These are phyloP conservation scores for Macrophya alboannulata DNA, from an alignment of 2,888 invertebrate genomes.

Conservation along the genomic window DNA sequence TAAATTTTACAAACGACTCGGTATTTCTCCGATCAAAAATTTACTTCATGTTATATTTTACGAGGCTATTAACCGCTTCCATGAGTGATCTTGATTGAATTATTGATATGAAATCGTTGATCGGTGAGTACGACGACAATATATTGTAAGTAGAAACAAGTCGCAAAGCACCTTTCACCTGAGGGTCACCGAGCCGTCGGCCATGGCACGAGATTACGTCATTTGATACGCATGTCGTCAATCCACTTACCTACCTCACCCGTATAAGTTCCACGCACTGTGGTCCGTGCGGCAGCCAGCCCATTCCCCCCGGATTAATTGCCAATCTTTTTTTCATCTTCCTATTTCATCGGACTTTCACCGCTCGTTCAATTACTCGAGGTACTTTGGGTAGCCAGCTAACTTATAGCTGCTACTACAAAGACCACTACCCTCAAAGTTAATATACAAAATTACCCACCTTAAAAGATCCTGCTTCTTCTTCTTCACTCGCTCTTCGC, in stretches of 20 bases:
- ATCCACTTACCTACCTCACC: slow-evolving; percentile 56
- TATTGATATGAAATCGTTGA: neutral
- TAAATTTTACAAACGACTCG: too few relatives aligned
- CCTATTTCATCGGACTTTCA: neutral
- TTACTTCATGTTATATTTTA: neutral
- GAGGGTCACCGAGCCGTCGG: slow-evolving; percentile 65
- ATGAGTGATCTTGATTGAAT: neutral
- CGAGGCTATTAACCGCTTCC: neutral
- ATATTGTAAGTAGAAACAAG: neutral
- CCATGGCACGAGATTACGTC: slow-evolving; percentile 66
- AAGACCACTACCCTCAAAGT: neutral
- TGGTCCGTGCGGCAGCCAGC: neutral
- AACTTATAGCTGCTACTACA: neutral
- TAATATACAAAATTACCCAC: neutral
- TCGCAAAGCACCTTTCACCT: slow-evolving; percentile 64
- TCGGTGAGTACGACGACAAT: neutral
- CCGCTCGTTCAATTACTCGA: neutral
- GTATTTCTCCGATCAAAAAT: neutral
- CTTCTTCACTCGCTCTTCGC: neutral
- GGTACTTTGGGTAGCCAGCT: neutral
- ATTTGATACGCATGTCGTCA: slow-evolving; percentile 63
- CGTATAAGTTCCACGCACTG: slow-evolving; percentile 11
- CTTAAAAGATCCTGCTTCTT: neutral
- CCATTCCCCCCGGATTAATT: neutral
- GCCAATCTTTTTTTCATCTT: slow-evolving; percentile 20